Base-by-base conservation (phyloP, 2,888 invertebrate genomes). In the Phengaris alcon region DNA sequence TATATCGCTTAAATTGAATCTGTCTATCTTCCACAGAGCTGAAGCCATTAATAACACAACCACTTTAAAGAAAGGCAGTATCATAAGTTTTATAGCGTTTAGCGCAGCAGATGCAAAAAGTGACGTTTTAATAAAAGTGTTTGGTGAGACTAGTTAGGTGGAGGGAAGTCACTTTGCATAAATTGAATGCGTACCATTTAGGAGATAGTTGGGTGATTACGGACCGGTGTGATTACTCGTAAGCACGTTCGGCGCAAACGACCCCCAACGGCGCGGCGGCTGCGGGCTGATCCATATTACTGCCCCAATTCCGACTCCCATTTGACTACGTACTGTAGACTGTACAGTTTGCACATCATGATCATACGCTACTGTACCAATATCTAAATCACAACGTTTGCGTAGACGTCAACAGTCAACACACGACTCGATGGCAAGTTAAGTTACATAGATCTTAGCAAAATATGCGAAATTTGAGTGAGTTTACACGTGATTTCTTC, bases 151-250 rank as follows among this genome's bases (percentile, higher is more conserved):
- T 70, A 51, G 51, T 51, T 51, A 70, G 52, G 54, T 22, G 52
- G 72, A 72, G 48, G 69, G 72, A 54, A 72, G 22, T 72, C 35
- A 72, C 54, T 72, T 72, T 72, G 54, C 72, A 72, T 72, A 72
- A 22, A 72, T 72, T 15, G 54, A 72, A 72, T 22, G 72, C 54
- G 52, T 72, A 72, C 51, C 72, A 51, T 72, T 72, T 35, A 54
- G 35, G 7, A 84, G 84, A 85, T 85, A 83, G 82, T 80, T 83
- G 46, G 22, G 57, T 74, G 55, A 55, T 72, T 69, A 74, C 57
- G 74, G 59, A 69, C 59, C 69, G 57, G 68, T 77, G 75, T 69
- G 57, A 75, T 55, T 68, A 75, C 69, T 64, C 74, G 54, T 75
- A 74, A 77, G 76, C 68, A 74, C 74, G 51, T 55, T 77, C 69